Conservation (phyloP, 2,888 invertebrate species). For the Temnothorax unifasciatus region DNA sequence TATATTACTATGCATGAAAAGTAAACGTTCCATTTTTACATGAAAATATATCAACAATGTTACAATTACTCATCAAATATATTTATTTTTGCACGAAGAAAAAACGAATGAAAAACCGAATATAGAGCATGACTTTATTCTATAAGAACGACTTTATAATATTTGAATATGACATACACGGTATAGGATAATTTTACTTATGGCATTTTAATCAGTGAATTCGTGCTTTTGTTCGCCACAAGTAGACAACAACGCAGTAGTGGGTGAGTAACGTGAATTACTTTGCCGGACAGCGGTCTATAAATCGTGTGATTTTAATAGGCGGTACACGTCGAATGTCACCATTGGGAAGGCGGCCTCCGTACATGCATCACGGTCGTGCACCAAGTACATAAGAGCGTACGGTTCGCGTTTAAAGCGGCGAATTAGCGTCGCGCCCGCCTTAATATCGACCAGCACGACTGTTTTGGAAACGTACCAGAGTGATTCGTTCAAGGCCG, state of each 20-base stretch:
- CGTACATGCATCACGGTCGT: slow-evolving; percentile 76
- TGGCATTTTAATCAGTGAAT: neutral
- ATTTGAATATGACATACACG: too few relatives aligned
- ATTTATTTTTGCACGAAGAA: neutral
- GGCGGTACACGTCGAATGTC: slow-evolving; percentile 78
- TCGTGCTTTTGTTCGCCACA: neutral
- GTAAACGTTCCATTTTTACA: neutral
- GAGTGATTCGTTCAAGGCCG: slow-evolving; percentile 66
- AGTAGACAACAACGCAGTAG: slow-evolving; percentile 10
- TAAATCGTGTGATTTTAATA: slow-evolving; percentile 63
- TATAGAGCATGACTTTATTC: too few relatives aligned
- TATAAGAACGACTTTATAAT: too few relatives aligned
- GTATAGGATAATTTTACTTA: too few relatives aligned
- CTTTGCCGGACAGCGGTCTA: slow-evolving; percentile 61
- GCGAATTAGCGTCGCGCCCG: slow-evolving; percentile 73
- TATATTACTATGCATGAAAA: neutral
- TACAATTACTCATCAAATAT: neutral
- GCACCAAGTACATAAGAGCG: slow-evolving; percentile 69
- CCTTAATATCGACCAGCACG: slow-evolving; percentile 62
- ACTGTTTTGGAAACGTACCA: slow-evolving; percentile 63
- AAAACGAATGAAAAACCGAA: neutral
- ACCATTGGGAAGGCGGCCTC: slow-evolving; percentile 76
- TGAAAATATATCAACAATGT: neutral
- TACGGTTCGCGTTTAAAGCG: slow-evolving; percentile 79
- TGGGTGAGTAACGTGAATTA: slow-evolving; percentile 44